Percentiles rank a stretch among this genome's conserved stretches.
Conservation (phyloP, 2,113 vertebrate species). For the Cryptotis parvus region DNA sequence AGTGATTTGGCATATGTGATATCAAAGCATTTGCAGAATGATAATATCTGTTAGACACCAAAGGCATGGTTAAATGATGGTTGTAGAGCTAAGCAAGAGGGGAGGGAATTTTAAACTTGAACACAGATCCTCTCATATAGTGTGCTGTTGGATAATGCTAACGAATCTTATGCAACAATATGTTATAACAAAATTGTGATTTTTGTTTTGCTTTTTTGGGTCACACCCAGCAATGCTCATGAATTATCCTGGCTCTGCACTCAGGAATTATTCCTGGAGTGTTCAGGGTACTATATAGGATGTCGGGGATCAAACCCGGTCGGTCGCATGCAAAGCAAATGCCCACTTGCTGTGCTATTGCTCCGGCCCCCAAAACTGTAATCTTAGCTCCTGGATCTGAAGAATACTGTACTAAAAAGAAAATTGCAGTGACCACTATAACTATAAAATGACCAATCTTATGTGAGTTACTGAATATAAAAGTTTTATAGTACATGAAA, state of each 20-base stretch:
- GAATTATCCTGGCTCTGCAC: too few species aligned
- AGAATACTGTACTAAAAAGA: neutral
- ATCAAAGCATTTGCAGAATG: conserved; percentile 53
- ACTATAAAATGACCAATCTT: conserved; percentile 18
- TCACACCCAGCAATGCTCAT: too few species aligned
- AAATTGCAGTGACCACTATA: neutral
- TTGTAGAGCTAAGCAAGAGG: conserved; percentile 28
- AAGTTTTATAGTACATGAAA: conserved; percentile 42
- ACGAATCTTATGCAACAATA: neutral
- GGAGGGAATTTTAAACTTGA: neutral
- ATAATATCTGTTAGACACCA: conserved; percentile 41
- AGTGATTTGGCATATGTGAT: conserved; percentile 17
- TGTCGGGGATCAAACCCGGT: too few species aligned
- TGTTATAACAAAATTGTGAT: conserved; percentile 39
- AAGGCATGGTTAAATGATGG: conserved; percentile 36
- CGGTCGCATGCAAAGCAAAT: too few species aligned
- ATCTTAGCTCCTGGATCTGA: neutral
- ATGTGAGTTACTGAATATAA: neutral
- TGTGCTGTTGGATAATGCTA: conserved; percentile 12
- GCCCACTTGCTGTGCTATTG: too few species aligned
- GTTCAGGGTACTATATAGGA: too few species aligned
- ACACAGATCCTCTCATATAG: neutral
- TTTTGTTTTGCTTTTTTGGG: too few species aligned
- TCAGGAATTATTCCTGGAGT: too few species aligned
- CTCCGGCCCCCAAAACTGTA: too few species aligned